Percentiles rank a stretch among this genome's conserved stretches.
phyloP scores from a whole-genome alignment of 1,140 invertebrate genomes.

The Idris sp. region DNA sequence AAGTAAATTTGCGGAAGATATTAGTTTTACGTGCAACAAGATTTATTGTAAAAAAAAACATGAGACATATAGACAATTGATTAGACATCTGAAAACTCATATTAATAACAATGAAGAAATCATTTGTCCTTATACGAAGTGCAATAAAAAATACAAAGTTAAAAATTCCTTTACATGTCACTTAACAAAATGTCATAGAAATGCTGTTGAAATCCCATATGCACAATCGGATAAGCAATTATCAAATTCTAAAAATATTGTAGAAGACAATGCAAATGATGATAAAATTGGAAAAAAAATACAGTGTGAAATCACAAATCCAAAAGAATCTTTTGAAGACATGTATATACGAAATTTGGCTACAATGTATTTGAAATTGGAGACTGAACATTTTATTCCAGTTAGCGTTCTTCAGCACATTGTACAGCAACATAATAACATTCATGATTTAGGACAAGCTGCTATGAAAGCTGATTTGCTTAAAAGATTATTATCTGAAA shows the following conservation, averaged over 20 bases:
- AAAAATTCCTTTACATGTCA: conserved; percentile 7
- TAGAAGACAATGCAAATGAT: conserved; percentile 1
- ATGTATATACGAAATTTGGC: conserved; percentile 10
- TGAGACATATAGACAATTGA: too few relatives aligned
- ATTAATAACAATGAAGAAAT: conserved; percentile 11
- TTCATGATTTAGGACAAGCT: conserved; percentile 1
- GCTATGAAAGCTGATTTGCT: conserved; percentile 1
- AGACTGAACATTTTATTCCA: neutral
- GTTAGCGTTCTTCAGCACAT: too few relatives aligned
- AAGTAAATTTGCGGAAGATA: too few relatives aligned
- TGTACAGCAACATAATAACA: conserved; percentile 1
- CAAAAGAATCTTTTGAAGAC: neutral
- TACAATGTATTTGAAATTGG: conserved; percentile 11
- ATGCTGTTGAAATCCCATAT: neutral
- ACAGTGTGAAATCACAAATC: too few relatives aligned
- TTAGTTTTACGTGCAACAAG: too few relatives aligned
- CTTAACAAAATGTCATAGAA: conserved; percentile 1
- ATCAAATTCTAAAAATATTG: conserved; percentile 1
- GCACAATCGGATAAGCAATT: neutral
- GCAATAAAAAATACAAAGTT: conserved; percentile 9
- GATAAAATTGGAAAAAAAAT: neutral
- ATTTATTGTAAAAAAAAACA: too few relatives aligned
- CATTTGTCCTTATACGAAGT: conserved; percentile 4
- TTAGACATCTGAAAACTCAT: too few relatives aligned
- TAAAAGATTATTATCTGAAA: conserved; percentile 1